Conservation (phyloP, 2,113 vertebrate genomes). For the Oostethus manadensis region DNA sequence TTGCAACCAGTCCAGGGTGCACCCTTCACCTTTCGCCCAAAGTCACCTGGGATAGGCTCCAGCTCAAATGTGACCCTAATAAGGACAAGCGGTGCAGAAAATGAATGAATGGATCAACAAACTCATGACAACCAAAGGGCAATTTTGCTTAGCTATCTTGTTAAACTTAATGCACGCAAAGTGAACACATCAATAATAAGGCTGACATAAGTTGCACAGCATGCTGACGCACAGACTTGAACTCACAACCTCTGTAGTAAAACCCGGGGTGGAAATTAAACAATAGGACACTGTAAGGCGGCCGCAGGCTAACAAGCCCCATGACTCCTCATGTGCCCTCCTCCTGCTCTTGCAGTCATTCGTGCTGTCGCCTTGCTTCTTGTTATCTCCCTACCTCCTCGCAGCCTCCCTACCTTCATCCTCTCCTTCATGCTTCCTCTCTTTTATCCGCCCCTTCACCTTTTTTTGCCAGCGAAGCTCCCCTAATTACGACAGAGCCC, state of each 20-base stretch:
- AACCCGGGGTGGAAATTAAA: constrained; percentile 39
- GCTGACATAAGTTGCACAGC: constrained; percentile 24
- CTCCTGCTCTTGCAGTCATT: constrained; percentile 48
- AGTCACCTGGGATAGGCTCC: no score
- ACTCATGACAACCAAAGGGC: no score
- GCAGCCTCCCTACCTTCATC: constrained; percentile 36
- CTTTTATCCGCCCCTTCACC: constrained; percentile 14
- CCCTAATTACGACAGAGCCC: constrained; percentile 54
- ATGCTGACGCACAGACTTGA: constrained; percentile 24
- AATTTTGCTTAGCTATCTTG: background rate
- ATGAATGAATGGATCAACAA: no score
- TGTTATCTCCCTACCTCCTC: constrained; percentile 50
- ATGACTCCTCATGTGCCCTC: constrained; percentile 50
- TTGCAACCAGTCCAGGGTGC: no score
- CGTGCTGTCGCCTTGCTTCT: constrained; percentile 54
- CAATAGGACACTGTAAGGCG: constrained; percentile 49
- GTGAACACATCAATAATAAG: constrained; percentile 4
- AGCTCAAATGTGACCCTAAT: no score
- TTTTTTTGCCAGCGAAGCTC: constrained; percentile 33
- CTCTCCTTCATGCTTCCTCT: constrained; percentile 18
- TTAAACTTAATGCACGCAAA: constrained; percentile 10
- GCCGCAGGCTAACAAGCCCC: constrained; percentile 44
- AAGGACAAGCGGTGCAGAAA: no score
- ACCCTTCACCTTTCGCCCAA: no score
- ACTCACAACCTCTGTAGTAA: constrained; percentile 34